phyloP scores from a whole-genome alignment of 2,113 vertebrate species.

The Puffinus mauretanicus region DNA sequence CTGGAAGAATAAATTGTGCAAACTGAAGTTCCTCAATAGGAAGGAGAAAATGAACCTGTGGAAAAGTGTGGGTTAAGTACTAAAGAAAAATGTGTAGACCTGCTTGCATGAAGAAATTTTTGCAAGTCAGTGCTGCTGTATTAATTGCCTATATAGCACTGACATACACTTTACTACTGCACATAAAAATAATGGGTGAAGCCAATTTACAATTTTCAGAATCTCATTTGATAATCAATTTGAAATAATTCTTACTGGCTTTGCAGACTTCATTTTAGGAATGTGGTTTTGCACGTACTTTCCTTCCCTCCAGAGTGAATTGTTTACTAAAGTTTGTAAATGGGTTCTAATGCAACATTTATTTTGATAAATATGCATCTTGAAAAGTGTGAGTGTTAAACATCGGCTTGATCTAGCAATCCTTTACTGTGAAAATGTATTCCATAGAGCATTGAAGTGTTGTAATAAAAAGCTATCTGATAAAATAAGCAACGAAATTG shows the following conservation, averaged over 20 bases:
- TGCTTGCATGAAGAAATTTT: background rate
- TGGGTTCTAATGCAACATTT: background rate
- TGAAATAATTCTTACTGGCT: background rate
- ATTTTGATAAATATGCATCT: constrained; percentile 8
- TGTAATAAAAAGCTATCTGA: background rate
- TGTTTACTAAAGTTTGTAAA: background rate
- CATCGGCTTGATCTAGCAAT: background rate
- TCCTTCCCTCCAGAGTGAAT: background rate
- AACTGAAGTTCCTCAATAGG: background rate
- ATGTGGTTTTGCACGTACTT: background rate
- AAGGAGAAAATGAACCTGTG: background rate
- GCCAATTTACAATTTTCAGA: background rate
- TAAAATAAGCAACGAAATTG: constrained; percentile 1
- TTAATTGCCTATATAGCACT: background rate
- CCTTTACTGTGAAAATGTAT: constrained; percentile 1
- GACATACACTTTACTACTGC: background rate
- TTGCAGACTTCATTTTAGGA: background rate
- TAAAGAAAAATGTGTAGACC: background rate
- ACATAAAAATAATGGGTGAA: background rate
- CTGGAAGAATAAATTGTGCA: background rate
- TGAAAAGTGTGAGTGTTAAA: constrained; percentile 15
- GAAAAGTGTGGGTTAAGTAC: background rate
- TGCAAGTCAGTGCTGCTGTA: background rate
- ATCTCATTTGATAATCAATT: background rate
- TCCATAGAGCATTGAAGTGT: background rate